Base-by-base conservation (phyloP, 2,113 vertebrate species). In the Terrapene triunguis region DNA sequence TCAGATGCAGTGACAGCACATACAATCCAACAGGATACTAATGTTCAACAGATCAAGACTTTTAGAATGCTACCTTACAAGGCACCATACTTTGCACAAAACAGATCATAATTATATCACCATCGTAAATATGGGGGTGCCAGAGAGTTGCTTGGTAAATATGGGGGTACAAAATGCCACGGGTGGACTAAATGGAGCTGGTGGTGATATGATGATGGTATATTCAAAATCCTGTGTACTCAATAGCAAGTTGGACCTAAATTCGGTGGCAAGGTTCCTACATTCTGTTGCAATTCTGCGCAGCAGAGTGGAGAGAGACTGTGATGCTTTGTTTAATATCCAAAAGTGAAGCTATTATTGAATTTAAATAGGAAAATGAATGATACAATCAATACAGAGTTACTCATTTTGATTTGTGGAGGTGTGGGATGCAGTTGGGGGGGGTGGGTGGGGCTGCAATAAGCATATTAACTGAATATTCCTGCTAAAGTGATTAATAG, bases 361-460 rank as follows among this genome's bases (percentile, higher is more conserved):
- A 38, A 76, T 69, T 59, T 86, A 51, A 54, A 1, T 50, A 88
- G 74, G 4, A 4, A 88, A 89, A 92, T 50, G 2, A 84, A 50
- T 72, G 21, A 95, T 62, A 10, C 5, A 82, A 50, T 17, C 44
- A 4, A 14, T 80, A 22, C 24, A 2, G 11, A 53, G 22, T 3
- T 88, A 22, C 32, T 81, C 11, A 25, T 4, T 89, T 85, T 87
- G 16, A 81, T 59, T 13, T 42, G 16, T 27, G 5, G 27, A 42
- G n/a, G 0, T 4, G 10, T 5, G 48, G 35, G 92, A 6, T 35
- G 54, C 0, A 0, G 2, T 92, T 86, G 69, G 42, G 2, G 11
- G 6, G 2, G 3, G 10, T 9, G 22, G 2, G 42, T 5, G 44
- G 44, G 57, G 2, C 54, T 81, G 69, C 69, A 42, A 42, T 42